phyloP scores from a whole-genome alignment of 2,888 invertebrate genomes.

The Heliconius erato region DNA sequence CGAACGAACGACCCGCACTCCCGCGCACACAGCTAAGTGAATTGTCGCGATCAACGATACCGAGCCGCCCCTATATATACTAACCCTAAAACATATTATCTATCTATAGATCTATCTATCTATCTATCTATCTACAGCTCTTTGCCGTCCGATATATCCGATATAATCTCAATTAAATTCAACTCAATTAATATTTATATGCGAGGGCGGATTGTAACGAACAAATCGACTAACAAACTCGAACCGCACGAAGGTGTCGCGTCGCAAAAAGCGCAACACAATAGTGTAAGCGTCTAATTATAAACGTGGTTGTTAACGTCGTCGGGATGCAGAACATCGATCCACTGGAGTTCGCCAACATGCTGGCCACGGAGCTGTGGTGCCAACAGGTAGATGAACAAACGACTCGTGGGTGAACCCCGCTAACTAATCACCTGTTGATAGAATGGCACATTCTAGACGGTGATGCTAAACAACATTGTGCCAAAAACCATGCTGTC shows the following conservation, averaged over 20 bases:
- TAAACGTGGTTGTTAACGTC: constrained; percentile 78
- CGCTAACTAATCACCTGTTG: constrained; percentile 12
- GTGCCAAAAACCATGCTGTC: constrained; percentile 54
- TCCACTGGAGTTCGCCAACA: constrained; percentile 93
- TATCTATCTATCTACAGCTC: constrained; percentile 23
- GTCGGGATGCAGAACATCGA: constrained; percentile 87
- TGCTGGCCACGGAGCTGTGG: constrained; percentile 93
- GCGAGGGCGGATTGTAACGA: constrained; percentile 85
- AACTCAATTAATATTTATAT: constrained; percentile 68
- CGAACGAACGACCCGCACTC: constrained; percentile 86
- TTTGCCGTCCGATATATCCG: constrained; percentile 45
- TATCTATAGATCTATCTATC: neutral
- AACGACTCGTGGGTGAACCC: neutral
- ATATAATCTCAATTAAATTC: constrained; percentile 60
- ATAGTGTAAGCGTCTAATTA: constrained; percentile 85
- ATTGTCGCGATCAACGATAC: constrained; percentile 67
- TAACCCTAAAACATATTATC: constrained; percentile 49
- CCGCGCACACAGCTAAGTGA: constrained; percentile 74
- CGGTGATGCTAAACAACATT: constrained; percentile 32
- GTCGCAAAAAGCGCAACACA: constrained; percentile 85
- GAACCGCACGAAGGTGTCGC: constrained; percentile 84
- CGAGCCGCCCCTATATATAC: constrained; percentile 67
- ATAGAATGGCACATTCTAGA: constrained; percentile 27
- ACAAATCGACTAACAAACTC: constrained; percentile 84
- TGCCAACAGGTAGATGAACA: constrained; percentile 90